A percentile compares a stretch with the other conserved stretches of the same genome.
Conservation (phyloP, 2,113 vertebrate species). For the Gopherus evgoodei region DNA sequence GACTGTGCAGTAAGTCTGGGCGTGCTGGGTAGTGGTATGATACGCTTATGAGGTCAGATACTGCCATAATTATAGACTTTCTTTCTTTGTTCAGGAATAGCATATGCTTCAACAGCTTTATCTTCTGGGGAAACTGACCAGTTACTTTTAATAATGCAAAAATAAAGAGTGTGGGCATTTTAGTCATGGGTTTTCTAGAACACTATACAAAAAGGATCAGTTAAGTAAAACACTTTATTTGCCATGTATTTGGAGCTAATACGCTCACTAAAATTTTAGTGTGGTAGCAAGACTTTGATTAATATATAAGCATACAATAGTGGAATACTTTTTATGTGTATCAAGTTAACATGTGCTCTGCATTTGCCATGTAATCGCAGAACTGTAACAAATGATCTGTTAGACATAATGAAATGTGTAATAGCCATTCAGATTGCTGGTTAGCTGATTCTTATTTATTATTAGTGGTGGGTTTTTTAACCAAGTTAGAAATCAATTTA, state of each 20-base stretch:
- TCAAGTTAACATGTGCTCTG: background rate
- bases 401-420: background rate
- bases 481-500: background rate
- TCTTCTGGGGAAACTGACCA: background rate
- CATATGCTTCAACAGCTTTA: background rate
- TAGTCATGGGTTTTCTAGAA: background rate
- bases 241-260: background rate
- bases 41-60: background rate
- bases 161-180: background rate
- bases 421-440: background rate
- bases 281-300: background rate
- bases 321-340: background rate
- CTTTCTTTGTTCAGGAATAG: conserved; percentile 21
- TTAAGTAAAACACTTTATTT: no score
- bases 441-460: background rate
- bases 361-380: background rate
- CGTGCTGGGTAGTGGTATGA: background rate
- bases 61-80: background rate
- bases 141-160: background rate
- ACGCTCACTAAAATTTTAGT: background rate
- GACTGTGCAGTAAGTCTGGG: background rate
- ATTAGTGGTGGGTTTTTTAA: background rate
- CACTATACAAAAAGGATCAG: background rate
- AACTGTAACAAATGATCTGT: background rate
- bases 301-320: background rate